A percentile compares a stretch with the other conserved stretches of the same genome.
Conservation (phyloP, 1,140 invertebrate species). For the Bombus confusus region DNA sequence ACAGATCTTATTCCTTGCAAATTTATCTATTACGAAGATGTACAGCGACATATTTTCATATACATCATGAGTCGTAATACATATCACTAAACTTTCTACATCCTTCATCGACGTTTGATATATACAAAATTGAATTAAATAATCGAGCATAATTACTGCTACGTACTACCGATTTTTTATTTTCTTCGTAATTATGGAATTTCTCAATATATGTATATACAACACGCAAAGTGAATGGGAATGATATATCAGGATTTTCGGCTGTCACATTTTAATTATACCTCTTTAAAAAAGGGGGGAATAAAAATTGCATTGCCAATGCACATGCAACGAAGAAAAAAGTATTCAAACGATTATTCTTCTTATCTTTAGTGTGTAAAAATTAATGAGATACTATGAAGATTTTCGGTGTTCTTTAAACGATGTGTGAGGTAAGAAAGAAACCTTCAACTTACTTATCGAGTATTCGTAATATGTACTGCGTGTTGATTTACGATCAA, state of each 20-base stretch:
- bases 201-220: conserved; percentile 65
- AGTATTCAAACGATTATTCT: conserved; percentile 12
- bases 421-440: conserved; percentile 20
- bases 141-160: conserved; percentile 67
- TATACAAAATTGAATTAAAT: conserved; percentile 80
- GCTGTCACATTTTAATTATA: conserved; percentile 51
- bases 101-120: conserved; percentile 64
- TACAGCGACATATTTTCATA: conserved; percentile 43
- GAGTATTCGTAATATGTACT: conserved; percentile 20
- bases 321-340: conserved; percentile 45
- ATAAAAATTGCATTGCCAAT: conserved; percentile 39
- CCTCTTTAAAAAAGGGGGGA: not conserved
- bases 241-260: conserved; percentile 55
- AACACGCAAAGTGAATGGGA: conserved; percentile 63
- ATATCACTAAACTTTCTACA: conserved; percentile 70
- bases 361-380: conserved; percentile 33
- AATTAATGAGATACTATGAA: conserved; percentile 18
- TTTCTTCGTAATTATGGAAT: conserved; percentile 55
- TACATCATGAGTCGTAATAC: conserved; percentile 53
- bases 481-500: not conserved
- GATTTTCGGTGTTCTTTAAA: conserved; percentile 19
- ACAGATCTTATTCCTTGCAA: conserved; percentile 48
- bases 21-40: conserved; percentile 53
- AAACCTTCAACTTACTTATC: conserved; percentile 54
- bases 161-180: conserved; percentile 61